Evolutionary conservation across 2,888 invertebrate species (phyloP), one percentile per base, ranked within the genome.

Genomic region (Hypomecis atomaria): DNA sequence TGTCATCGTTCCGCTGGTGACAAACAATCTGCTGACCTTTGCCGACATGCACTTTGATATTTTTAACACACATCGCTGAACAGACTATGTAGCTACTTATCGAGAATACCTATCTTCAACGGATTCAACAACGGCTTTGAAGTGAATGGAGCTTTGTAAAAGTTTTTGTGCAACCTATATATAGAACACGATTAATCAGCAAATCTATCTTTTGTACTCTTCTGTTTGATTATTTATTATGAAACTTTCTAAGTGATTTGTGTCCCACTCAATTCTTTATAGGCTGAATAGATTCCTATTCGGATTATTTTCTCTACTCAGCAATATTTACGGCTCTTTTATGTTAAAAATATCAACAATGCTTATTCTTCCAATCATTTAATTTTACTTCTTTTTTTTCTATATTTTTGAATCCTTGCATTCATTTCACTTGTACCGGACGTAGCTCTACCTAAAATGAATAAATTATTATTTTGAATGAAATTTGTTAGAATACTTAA

Each of bases 1-100:
- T 64, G 70, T 66, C 66, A 69, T 63, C 66, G 49, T 62, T 52
- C 50, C 54, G 56, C 49, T 57, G 58, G 57, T 62, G 66, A 68
- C 69, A 65, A 65, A 60, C 44, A 55, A 62, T 49, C 34, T 59
- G 34, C 59, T 64, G 71, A 64, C 62, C 66, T 66, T 58, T 58
- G 61, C 13, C 49, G 42, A 58, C 61, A 59, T 64, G 67, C 67
- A 67, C 63, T 64, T 65, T 65, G 64, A 57, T 65, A 65, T 65
- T 65, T 62, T 59, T 43, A 65, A 60, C 64, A 43, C 43, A 36
- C 45, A 3, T 43, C 43, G 59, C 37, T 52, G 50, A 48, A 54
- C 45, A 59, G 11, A 47, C 34, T 52, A 23, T 3, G 23, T 23
- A 59, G n/a, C 36, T 9, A 11, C 37, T 11, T 49, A 11, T 47